phyloP scores from a whole-genome alignment of 2,888 invertebrate species.

The Siphlonurus alternatus region DNA sequence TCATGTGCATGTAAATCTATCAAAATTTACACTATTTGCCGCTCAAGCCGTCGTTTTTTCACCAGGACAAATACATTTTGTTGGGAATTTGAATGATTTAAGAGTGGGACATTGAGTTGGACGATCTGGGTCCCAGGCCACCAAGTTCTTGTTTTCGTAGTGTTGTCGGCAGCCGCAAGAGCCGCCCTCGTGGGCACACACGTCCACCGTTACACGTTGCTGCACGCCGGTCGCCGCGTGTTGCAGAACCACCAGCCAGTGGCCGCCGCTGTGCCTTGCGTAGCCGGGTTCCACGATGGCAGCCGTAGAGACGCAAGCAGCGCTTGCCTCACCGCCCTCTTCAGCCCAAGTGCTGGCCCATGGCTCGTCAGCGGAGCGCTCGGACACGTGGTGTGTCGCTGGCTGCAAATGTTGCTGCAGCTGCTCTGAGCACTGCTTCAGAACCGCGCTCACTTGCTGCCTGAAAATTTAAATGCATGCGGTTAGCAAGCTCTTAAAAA shows the following conservation, averaged over 20 bases:
- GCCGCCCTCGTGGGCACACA: slow-evolving; percentile 15
- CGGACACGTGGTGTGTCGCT: slow-evolving; percentile 9
- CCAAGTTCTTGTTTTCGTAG: slow-evolving; percentile 18
- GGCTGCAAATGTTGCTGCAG: slow-evolving; percentile 12
- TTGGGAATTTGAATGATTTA: slow-evolving; percentile 20
- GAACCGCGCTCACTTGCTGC: slow-evolving; percentile 12
- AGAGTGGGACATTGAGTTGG: slow-evolving; percentile 19
- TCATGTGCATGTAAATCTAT: too few species aligned
- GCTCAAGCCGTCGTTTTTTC: neutral
- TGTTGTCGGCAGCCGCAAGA: slow-evolving; percentile 18
- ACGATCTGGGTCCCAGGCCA: slow-evolving; percentile 20
- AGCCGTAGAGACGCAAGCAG: slow-evolving; percentile 16
- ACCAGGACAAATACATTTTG: slow-evolving; percentile 17
- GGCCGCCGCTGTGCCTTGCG: slow-evolving; percentile 18
- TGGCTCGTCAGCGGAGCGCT: slow-evolving; percentile 12
- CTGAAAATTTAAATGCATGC: slow-evolving; percentile 11
- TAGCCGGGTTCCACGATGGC: slow-evolving; percentile 18
- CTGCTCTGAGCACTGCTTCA: slow-evolving; percentile 12
- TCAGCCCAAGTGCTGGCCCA: slow-evolving; percentile 13
- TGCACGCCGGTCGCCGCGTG: slow-evolving; percentile 14
- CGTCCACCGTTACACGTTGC: slow-evolving; percentile 18
- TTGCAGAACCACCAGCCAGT: slow-evolving; percentile 20
- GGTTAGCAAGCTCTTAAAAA: too few species aligned
- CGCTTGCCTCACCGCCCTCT: slow-evolving; percentile 13
- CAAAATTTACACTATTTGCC: too few species aligned